phyloP scores from a whole-genome alignment of 1,140 invertebrate genomes.

The Paralvinella palmiformis region DNA sequence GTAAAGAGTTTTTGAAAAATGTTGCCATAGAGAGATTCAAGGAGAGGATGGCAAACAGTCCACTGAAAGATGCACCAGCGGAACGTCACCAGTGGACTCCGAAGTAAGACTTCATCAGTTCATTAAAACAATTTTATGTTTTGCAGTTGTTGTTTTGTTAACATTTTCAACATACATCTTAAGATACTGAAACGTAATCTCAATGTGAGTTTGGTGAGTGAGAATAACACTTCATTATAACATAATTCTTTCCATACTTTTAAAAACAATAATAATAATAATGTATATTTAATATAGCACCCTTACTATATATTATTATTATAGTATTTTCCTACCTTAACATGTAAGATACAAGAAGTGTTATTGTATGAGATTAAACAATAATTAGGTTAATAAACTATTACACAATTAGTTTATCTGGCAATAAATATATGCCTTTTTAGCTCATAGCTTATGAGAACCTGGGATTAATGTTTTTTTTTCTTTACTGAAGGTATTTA shows the following conservation, averaged over 20 bases:
- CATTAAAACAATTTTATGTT: neutral
- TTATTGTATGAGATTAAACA: too few species aligned
- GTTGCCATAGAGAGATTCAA: conserved; percentile 62
- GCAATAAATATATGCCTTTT: too few species aligned
- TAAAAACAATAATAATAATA: neutral
- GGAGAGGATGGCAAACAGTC: conserved; percentile 50
- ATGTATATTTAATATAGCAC: conserved; percentile 14
- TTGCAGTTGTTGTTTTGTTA: neutral
- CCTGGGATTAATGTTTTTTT: too few species aligned
- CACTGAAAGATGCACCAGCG: conserved; percentile 57
- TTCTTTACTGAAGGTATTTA: neutral
- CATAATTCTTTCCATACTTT: neutral
- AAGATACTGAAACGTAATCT: neutral
- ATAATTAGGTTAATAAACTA: too few species aligned
- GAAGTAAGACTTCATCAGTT: conserved; percentile 23
- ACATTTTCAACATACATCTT: neutral
- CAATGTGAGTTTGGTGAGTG: neutral
- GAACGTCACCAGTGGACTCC: conserved; percentile 59
- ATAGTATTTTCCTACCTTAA: too few species aligned
- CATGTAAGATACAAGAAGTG: too few species aligned
- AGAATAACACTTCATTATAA: neutral
- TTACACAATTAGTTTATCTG: too few species aligned
- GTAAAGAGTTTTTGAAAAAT: conserved; percentile 75
- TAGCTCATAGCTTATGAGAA: too few species aligned
- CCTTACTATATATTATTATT: too few species aligned